Evolutionary conservation across 2,797 vertebrate genomes (phyloP).

Genomic region (Leptoclinus maculatus): DNA sequence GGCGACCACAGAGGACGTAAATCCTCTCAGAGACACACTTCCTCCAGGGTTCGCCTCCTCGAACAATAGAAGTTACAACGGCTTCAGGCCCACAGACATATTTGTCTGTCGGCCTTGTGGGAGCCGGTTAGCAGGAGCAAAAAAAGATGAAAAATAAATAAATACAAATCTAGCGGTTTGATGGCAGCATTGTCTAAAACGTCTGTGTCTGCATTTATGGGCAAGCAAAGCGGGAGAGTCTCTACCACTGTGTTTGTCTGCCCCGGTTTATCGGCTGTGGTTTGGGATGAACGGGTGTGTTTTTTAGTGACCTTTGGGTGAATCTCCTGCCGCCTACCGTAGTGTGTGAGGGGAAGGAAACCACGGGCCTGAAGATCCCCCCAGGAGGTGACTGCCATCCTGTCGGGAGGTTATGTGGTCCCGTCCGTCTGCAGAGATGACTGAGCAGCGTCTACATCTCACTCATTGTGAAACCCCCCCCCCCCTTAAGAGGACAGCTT

Average conservation of each 20-base stretch:
- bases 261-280: conserved; percentile 46
- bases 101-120: conserved; percentile 58
- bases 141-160: conserved; percentile 6
- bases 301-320: conserved; percentile 38
- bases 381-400: conserved; percentile 35
- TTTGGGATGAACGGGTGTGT: no score
- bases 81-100: conserved; percentile 61
- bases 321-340: conserved; percentile 34
- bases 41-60: conserved; percentile 56
- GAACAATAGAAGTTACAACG: conserved; percentile 67
- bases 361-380: conserved; percentile 40
- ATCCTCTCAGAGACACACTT: conserved; percentile 67
- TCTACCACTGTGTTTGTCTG: conserved; percentile 52
- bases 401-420: conserved; percentile 45
- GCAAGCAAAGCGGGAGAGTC: conserved; percentile 23
- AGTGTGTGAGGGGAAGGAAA: neutral
- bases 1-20: conserved; percentile 66
- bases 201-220: conserved; percentile 49
- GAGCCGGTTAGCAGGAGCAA: conserved; percentile 41
- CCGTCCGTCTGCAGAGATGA: conserved; percentile 51
- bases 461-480: conserved; percentile 73
- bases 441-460: conserved; percentile 40
- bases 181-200: conserved; percentile 51
- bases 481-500: conserved; percentile 63
- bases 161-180: conserved; percentile 36